These are phyloP conservation scores for Centropristis striata DNA, from an alignment of 2,113 vertebrate genomes.

Conservation along the genomic window DNA sequence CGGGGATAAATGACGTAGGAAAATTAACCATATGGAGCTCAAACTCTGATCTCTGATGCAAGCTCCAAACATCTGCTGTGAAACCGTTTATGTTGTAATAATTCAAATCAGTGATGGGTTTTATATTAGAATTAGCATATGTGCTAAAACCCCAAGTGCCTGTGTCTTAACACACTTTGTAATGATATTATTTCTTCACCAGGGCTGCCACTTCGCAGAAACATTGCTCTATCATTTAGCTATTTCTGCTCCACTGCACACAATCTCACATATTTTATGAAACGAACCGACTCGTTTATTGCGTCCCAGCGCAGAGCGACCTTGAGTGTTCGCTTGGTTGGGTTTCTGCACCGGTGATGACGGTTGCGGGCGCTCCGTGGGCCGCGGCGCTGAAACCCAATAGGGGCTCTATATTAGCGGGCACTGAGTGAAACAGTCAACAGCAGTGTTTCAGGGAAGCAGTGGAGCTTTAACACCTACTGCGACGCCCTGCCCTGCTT, in stretches of 20 bases:
- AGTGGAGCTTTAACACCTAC: slow-evolving; percentile 79
- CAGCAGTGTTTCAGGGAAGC: slow-evolving; percentile 75
- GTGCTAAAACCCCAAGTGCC: slow-evolving; percentile 10
- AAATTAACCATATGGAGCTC: slow-evolving; percentile 50
- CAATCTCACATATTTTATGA: slow-evolving; percentile 24
- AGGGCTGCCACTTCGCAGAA: slow-evolving; percentile 12
- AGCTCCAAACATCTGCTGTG: slow-evolving; percentile 51
- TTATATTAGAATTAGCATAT: slow-evolving; percentile 14
- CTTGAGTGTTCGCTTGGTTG: slow-evolving; percentile 54
- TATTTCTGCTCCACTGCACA: slow-evolving; percentile 40
- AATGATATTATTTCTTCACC: slow-evolving; percentile 18
- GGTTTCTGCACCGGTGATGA: slow-evolving; percentile 41
- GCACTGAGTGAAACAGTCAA: slow-evolving; percentile 82
- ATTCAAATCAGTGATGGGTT: slow-evolving; percentile 20
- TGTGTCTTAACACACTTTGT: slow-evolving; percentile 13
- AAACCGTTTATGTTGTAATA: slow-evolving; percentile 19
- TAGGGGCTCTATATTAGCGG: slow-evolving; percentile 72
- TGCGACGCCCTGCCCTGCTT: slow-evolving; percentile 71
- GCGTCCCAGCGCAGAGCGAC: slow-evolving; percentile 45
- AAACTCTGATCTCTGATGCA: slow-evolving; percentile 42
- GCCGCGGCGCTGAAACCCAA: slow-evolving; percentile 63
- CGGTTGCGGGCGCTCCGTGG: slow-evolving; percentile 30
- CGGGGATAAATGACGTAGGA: slow-evolving; percentile 18
- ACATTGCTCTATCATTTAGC: slow-evolving; percentile 11
- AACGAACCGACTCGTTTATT: slow-evolving; percentile 1